These are phyloP conservation scores for Epizoanthus ramosus DNA, from an alignment of 92 coral and sea anemone species.

Conservation along the genomic window DNA sequence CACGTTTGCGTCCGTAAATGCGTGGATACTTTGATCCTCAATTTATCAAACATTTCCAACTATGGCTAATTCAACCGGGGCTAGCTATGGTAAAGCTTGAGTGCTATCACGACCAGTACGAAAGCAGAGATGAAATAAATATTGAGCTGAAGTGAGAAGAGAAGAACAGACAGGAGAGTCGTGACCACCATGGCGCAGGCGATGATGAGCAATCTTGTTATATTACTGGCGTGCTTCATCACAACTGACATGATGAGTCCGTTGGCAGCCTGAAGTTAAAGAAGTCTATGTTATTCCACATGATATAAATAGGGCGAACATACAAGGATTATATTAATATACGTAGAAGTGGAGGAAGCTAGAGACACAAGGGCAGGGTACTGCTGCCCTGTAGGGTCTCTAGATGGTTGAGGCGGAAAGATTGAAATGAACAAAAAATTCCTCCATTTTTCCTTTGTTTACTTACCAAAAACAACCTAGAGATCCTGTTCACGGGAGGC, in stretches of 20 bases:
- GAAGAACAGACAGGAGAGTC: constrained; percentile 69
- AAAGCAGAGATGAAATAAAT: constrained; percentile 73
- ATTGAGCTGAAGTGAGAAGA: constrained; percentile 80
- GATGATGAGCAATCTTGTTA: constrained; percentile 75
- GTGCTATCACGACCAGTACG: constrained; percentile 66
- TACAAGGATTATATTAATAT: not conserved
- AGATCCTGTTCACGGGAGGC: no score
- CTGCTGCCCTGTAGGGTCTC: no score
- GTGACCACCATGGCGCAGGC: constrained; percentile 93
- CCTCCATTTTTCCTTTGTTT: no score
- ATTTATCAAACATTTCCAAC: no score
- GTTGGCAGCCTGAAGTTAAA: constrained; percentile 70
- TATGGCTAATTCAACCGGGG: no score
- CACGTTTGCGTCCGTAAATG: no score
- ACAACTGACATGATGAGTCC: constrained; percentile 84
- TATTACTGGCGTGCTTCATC: constrained; percentile 90
- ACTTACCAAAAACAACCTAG: no score
- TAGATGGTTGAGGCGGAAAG: no score
- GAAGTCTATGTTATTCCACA: not conserved
- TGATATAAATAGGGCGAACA: not conserved
- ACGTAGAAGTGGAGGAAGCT: not conserved
- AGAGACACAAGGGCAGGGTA: no score
- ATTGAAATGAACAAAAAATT: no score
- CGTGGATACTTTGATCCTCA: no score
- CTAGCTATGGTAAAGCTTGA: constrained; percentile 65